phyloP scores from a whole-genome alignment of 2,888 invertebrate genomes.

The Galerucella calmariensis region DNA sequence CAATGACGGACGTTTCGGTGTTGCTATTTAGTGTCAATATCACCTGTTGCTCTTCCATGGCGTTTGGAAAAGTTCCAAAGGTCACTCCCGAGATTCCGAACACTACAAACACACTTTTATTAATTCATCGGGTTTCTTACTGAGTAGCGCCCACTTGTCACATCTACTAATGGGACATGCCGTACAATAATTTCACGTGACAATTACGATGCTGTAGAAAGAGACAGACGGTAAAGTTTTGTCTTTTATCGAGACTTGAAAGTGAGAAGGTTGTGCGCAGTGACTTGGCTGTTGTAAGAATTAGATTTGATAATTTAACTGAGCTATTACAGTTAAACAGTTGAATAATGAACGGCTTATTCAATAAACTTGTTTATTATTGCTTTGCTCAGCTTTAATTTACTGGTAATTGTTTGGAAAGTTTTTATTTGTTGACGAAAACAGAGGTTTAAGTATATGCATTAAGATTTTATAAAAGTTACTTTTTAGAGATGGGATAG shows the following conservation, averaged over 20 bases:
- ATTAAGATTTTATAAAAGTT: too few relatives aligned
- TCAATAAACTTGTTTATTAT: background rate
- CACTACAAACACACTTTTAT: constrained; percentile 45
- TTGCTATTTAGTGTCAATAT: constrained; percentile 56
- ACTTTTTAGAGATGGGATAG: too few relatives aligned
- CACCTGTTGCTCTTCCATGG: constrained; percentile 60
- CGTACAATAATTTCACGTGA: background rate
- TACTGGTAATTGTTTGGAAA: background rate
- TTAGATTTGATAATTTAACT: background rate
- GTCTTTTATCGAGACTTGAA: background rate
- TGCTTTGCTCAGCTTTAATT: background rate
- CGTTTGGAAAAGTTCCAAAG: constrained; percentile 54
- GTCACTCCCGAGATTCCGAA: constrained; percentile 51
- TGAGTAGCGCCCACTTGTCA: constrained; percentile 26
- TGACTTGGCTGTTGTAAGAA: constrained; percentile 17
- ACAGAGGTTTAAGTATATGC: too few relatives aligned
- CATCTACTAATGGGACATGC: constrained; percentile 4
- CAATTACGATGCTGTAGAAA: background rate
- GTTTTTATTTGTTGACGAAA: background rate
- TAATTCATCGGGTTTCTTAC: constrained; percentile 39
- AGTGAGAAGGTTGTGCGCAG: constrained; percentile 13
- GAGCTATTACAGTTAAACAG: background rate
- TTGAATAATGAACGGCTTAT: background rate
- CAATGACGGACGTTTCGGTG: constrained; percentile 58
- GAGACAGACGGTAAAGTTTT: constrained; percentile 2